Evolutionary conservation across 2,888 invertebrate species (phyloP).

Genomic region (Drosophila nr. fundita): DNA sequence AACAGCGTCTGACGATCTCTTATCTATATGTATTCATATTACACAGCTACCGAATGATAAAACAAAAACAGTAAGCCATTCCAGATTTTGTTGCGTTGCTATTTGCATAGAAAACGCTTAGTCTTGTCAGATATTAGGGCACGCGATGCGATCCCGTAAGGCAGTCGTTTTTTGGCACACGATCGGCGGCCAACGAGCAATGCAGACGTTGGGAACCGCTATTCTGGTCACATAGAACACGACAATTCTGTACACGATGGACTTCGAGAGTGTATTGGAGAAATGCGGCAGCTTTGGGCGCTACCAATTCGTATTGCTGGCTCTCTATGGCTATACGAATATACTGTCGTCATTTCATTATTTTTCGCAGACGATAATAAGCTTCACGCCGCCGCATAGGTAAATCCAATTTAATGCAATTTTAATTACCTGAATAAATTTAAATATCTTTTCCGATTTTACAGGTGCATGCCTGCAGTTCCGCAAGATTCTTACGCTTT

Average conservation of each 20-base stretch:
- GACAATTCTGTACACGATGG: conserved; percentile 68
- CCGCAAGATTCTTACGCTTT: conserved; percentile 16
- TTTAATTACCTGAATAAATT: not conserved
- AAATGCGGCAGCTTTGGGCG: conserved; percentile 86
- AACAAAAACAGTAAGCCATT: not conserved
- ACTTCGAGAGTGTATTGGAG: conserved; percentile 86
- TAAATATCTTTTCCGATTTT: not conserved
- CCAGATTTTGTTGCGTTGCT: not conserved
- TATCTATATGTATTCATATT: conserved; percentile 26
- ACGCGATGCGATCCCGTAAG: not conserved
- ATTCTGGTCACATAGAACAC: not conserved
- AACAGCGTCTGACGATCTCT: conserved; percentile 6
- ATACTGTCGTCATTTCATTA: conserved; percentile 87
- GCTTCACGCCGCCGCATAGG: conserved; percentile 86
- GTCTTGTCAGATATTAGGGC: conserved; percentile 1
- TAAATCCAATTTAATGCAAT: conserved; percentile 53
- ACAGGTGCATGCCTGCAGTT: conserved; percentile 74
- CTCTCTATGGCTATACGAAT: conserved; percentile 86
- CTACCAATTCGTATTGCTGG: conserved; percentile 86
- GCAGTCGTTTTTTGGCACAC: conserved; percentile 17
- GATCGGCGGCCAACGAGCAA: conserved; percentile 34
- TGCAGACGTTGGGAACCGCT: conserved; percentile 20
- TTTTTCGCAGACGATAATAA: conserved; percentile 87
- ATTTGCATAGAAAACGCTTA: conserved; percentile 9
- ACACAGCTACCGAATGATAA: conserved; percentile 24